These are phyloP conservation scores for Sinotaia quadrata DNA, from an alignment of 2,888 invertebrate species.

Conservation along the genomic window DNA sequence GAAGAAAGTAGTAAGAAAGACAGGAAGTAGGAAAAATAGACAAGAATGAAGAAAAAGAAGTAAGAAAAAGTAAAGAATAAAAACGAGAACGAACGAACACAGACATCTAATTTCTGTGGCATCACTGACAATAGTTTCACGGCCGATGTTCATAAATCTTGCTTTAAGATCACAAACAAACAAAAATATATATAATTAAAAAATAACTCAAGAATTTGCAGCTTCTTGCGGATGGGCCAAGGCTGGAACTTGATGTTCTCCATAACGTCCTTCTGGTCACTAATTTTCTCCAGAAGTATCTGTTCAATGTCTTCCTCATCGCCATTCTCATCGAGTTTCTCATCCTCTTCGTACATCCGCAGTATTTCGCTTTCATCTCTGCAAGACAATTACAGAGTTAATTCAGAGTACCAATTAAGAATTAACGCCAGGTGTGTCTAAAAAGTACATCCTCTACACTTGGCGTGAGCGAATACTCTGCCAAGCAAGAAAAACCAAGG, in stretches of 20 bases:
- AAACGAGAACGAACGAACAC: background rate
- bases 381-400: background rate
- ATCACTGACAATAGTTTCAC: too few relatives aligned
- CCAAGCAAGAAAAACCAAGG: background rate
- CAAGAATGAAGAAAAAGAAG: background rate
- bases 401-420: background rate
- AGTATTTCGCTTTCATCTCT: constrained; percentile 39
- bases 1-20: background rate
- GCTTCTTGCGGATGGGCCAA: constrained; percentile 71
- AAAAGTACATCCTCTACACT: background rate
- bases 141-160: too few relatives aligned
- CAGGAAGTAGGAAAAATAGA: background rate
- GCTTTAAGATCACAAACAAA: too few relatives aligned
- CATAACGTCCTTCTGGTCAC: constrained; percentile 91
- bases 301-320: constrained; percentile 76
- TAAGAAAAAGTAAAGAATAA: background rate
- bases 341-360: constrained; percentile 51
- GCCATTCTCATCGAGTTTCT: constrained; percentile 45
- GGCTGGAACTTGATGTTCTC: constrained; percentile 81
- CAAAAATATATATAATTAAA: too few relatives aligned
- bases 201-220: constrained; percentile 65
- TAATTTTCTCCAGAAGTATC: constrained; percentile 91
- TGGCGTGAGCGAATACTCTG: too few relatives aligned
- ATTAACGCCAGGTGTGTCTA: background rate
- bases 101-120: too few relatives aligned